Evolutionary conservation across 2,888 invertebrate species (phyloP).

Genomic region (Pseudeuparius sepicola): DNA sequence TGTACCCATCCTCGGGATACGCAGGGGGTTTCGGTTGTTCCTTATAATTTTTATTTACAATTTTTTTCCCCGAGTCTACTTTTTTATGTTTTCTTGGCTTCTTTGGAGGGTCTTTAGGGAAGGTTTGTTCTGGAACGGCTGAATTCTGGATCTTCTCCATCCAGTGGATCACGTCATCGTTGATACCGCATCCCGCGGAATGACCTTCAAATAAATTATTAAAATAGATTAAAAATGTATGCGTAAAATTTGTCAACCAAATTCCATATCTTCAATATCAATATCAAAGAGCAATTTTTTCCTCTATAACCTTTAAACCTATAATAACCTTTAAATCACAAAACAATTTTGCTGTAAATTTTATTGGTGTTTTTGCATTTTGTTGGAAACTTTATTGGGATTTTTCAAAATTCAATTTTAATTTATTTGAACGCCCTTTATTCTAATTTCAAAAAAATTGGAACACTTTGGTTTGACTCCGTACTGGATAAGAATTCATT

Average conservation of each 20-base stretch:
- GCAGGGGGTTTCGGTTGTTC: conserved; percentile 20
- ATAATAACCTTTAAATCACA: too few species aligned
- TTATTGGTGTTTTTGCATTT: too few species aligned
- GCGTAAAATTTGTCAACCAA: neutral
- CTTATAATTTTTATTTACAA: conserved; percentile 14
- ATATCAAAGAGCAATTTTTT: too few species aligned
- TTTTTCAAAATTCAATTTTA: too few species aligned
- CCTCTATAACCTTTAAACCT: too few species aligned
- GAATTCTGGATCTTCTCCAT: conserved; percentile 85
- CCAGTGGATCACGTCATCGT: conserved; percentile 80
- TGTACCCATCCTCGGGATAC: conserved; percentile 44
- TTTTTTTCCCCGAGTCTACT: conserved; percentile 6
- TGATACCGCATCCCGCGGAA: conserved; percentile 79
- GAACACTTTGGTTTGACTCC: too few species aligned
- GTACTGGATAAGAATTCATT: too few species aligned
- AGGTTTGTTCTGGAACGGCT: conserved; percentile 32
- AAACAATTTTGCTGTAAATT: too few species aligned
- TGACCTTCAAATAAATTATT: conserved; percentile 63
- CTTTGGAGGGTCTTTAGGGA: conserved; percentile 1
- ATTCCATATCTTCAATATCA: too few species aligned
- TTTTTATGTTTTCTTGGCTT: conserved; percentile 25
- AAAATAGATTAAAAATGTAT: conserved; percentile 3
- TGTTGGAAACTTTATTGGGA: too few species aligned
- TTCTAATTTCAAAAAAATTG: too few species aligned
- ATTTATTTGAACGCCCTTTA: too few species aligned